phyloP scores from a whole-genome alignment of 2,888 invertebrate species.

The Diabrotica balteata region DNA sequence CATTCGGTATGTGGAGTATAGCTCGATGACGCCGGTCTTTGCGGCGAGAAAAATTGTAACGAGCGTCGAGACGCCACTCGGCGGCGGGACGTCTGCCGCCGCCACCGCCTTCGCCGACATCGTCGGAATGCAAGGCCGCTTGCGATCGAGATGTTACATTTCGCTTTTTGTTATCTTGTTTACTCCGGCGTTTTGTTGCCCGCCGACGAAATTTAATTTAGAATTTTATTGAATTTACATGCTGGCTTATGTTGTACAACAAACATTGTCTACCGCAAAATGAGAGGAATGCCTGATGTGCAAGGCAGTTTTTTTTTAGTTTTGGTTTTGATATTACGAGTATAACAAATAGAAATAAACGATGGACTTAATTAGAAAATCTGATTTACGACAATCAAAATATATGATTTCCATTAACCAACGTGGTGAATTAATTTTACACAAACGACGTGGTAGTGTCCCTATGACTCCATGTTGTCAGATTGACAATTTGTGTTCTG shows the following conservation, averaged over 20 bases:
- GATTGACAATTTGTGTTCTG: too few species aligned
- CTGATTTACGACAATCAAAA: too few species aligned
- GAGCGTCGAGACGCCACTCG: conserved; percentile 13
- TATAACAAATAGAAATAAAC: too few species aligned
- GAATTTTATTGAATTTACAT: conserved; percentile 37
- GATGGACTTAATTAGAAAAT: too few species aligned
- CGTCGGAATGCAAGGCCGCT: conserved; percentile 11
- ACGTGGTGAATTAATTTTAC: too few species aligned
- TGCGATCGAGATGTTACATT: conserved; percentile 28
- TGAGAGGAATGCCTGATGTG: neutral
- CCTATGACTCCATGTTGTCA: too few species aligned
- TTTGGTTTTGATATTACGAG: neutral
- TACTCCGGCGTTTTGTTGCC: conserved; percentile 27
- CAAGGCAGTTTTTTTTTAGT: neutral
- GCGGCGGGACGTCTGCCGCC: conserved; percentile 13
- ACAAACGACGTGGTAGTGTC: too few species aligned
- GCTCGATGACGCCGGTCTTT: neutral
- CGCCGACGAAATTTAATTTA: conserved; percentile 38
- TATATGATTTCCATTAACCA: too few species aligned
- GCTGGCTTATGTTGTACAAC: conserved; percentile 6
- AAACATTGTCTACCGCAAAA: neutral
- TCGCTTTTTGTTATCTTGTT: conserved; percentile 20
- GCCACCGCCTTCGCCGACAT: conserved; percentile 2
- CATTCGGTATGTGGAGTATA: too few species aligned
- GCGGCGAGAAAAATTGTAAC: too few species aligned